phyloP scores from a whole-genome alignment of 2,113 vertebrate species.

The Leuciscus idus region DNA sequence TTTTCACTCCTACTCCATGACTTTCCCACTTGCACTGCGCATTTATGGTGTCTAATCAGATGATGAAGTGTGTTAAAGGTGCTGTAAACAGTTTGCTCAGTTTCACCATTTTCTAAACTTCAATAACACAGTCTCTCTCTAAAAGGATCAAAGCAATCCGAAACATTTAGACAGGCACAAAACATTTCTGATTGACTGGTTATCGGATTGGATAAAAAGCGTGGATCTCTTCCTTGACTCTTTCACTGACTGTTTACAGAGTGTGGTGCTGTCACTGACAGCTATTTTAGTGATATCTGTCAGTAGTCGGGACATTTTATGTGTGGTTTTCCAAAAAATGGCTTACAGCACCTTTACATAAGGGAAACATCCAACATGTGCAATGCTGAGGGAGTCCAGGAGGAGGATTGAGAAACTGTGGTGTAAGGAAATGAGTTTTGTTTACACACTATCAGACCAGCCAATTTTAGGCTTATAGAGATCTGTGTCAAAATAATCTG shows the following conservation, averaged over 20 bases:
- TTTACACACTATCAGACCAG: neutral
- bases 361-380: neutral
- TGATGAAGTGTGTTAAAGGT: neutral
- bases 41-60: neutral
- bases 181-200: conserved; percentile 1
- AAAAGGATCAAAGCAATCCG: neutral
- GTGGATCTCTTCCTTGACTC: neutral
- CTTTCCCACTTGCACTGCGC: neutral
- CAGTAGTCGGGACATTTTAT: neutral
- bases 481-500: conserved; percentile 14
- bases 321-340: neutral
- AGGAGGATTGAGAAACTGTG: conserved; percentile 18
- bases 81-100: neutral
- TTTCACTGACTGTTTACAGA: neutral
- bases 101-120: neutral
- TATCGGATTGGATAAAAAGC: conserved; percentile 6
- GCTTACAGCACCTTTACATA: neutral
- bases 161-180: conserved; percentile 2
- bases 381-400: neutral
- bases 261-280: neutral
- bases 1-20: conserved; percentile 7
- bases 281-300: neutral
- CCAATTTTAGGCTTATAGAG: neutral
- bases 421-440: conserved; percentile 12
- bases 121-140: neutral